These are phyloP conservation scores for Lissocephala sabroskyi DNA, from an alignment of 2,888 invertebrate genomes.

Conservation along the genomic window DNA sequence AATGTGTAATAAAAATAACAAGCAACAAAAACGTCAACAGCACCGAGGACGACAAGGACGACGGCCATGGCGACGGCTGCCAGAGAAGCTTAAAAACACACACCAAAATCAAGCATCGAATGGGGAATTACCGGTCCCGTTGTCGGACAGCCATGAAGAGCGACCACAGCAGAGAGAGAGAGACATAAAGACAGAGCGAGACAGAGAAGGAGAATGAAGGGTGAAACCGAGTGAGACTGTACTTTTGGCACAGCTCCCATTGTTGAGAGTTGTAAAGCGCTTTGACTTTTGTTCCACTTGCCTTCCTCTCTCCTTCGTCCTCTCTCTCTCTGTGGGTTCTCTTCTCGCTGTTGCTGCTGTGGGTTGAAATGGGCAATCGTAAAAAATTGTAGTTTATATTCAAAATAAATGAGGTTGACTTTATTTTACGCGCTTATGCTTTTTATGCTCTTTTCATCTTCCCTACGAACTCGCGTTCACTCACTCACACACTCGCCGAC, in stretches of 20 bases:
- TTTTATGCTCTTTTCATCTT: conserved; percentile 40
- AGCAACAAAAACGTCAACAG: conserved; percentile 14
- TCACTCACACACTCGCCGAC: background rate
- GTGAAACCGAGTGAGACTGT: no score
- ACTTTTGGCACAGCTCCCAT: background rate
- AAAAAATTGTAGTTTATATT: conserved; percentile 63
- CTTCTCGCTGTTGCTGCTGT: conserved; percentile 29
- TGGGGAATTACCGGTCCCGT: no score
- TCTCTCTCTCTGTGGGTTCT: conserved; percentile 30
- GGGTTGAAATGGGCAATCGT: conserved; percentile 37
- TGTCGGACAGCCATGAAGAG: no score
- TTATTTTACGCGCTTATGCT: conserved; percentile 64
- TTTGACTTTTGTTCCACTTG: conserved; percentile 26
- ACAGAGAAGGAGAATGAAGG: no score
- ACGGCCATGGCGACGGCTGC: no score
- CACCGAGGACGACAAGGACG: no score
- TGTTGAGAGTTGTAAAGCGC: conserved; percentile 41
- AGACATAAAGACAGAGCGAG: no score
- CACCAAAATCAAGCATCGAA: no score
- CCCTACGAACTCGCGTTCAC: background rate
- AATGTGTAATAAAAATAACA: conserved; percentile 46
- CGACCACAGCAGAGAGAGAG: no score
- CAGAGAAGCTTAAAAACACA: no score
- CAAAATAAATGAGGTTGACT: conserved; percentile 63
- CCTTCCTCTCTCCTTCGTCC: no score